phyloP scores from a whole-genome alignment of 2,888 invertebrate species.

The Phytoseiulus persimilis region DNA sequence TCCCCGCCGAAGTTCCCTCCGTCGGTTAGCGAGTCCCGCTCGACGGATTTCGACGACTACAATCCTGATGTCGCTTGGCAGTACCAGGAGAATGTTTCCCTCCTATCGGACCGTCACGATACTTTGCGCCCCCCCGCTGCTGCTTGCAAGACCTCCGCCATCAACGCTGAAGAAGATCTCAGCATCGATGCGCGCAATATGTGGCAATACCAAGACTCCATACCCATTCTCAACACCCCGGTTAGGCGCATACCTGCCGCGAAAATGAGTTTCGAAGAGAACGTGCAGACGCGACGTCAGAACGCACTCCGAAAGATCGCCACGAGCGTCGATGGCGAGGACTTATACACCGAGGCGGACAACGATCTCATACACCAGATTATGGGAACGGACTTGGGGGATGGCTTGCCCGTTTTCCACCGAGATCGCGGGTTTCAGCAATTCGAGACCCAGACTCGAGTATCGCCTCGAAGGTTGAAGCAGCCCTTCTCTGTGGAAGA shows the following conservation, averaged over 20 bases:
- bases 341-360: not conserved
- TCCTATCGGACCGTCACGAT: not conserved
- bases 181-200: not conserved
- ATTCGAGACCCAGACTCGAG: not conserved
- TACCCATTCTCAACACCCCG: not conserved
- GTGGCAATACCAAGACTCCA: conserved; percentile 28
- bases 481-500: not conserved
- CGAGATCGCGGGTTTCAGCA: not conserved
- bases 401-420: conserved; percentile 7
- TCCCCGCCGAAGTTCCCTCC: not conserved
- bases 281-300: not conserved
- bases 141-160: not conserved
- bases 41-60: not conserved
- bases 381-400: conserved; percentile 26
- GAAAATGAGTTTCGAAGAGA: not conserved
- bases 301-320: conserved; percentile 6
- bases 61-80: conserved; percentile 21
- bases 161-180: conserved; percentile 22
- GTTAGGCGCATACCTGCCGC: not conserved
- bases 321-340: not conserved
- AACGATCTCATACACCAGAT: conserved; percentile 10
- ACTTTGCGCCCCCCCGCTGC: not conserved
- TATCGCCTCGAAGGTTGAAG: not conserved
- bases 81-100: conserved; percentile 5
- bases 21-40: not conserved